Evolutionary conservation across 2,888 invertebrate species (phyloP), one percentile per base, ranked within the genome.

Genomic region (Drosophila eohydei): DNA sequence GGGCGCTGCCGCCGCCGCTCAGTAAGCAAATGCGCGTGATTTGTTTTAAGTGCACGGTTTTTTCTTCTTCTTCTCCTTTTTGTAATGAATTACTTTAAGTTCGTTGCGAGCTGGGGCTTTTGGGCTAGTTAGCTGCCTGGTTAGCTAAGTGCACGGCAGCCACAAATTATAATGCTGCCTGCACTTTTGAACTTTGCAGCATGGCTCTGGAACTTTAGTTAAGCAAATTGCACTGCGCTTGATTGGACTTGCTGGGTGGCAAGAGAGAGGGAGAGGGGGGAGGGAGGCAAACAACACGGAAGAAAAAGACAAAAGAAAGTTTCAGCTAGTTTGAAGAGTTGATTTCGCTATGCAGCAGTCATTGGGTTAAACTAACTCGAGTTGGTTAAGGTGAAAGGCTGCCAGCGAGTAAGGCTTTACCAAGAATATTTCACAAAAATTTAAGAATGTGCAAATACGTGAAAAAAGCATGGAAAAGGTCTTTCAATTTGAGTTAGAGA

Each of bases 111-210:
- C 11, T 28, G 38, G 28, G 38, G 38, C 26, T 54, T 68, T 67
- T 78, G 70, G 74, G 64, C 74, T 64, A 71, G 78, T 71, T 71
- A 71, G 63, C 58, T 62, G 68, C 50, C 62, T 60, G 71, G 69
- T 72, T 80, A 74, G 78, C 68, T 77, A 70, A 83, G 82, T 79
- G 82, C 80, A 84, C 88, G 83, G 83, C 88, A 83, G 87, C 87
- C 83, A 75, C 88, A 83, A 83, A 83, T 83, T 83, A 83, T 87
- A 83, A 83, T 83, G 83, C 74, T 80, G 88, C 75, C 82, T 83
- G 88, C 85, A 83, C 88, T 87, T 83, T 87, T 83, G 88, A 83
- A 83, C 83, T 83, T 67, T 79, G 65, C 74, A 83, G 74, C 65
- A 32, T 61, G 76, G 34, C 69, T 58, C 43, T 41, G 73, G 46